Evolutionary conservation across 2,113 vertebrate genomes (phyloP).

Genomic region (Eulemur rufifrons): DNA sequence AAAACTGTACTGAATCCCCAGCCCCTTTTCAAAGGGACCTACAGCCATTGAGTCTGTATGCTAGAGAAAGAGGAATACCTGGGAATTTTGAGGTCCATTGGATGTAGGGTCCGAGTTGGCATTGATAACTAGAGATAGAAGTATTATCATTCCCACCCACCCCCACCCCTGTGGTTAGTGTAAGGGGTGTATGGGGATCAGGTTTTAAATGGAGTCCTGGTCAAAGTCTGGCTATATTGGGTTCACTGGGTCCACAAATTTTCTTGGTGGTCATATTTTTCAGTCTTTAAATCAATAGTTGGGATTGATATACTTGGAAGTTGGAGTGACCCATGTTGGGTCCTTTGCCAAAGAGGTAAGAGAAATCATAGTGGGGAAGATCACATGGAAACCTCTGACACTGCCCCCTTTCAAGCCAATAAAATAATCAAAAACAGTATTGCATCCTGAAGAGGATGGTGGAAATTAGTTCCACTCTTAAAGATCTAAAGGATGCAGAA

Average conservation of each 20-base stretch:
- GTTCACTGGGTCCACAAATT: background rate
- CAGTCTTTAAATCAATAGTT: background rate
- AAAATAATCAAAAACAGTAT: background rate
- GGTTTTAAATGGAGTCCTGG: background rate
- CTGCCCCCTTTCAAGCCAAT: background rate
- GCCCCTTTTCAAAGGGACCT: background rate
- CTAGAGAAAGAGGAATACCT: background rate
- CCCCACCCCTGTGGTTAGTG: too few relatives aligned
- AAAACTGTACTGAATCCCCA: background rate
- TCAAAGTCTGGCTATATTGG: background rate
- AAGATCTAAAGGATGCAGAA: slow-evolving; percentile 5
- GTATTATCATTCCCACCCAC: background rate
- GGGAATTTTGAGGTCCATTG: background rate
- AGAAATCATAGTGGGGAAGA: background rate
- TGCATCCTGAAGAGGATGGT: background rate
- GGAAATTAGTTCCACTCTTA: background rate
- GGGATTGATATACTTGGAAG: background rate
- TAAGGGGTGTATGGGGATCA: background rate
- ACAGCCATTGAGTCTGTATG: background rate
- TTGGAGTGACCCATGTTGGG: background rate
- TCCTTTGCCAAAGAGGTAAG: background rate
- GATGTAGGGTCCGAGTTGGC: background rate
- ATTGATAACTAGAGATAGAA: background rate
- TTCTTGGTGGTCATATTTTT: background rate
- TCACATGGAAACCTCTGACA: background rate